Base-by-base conservation (phyloP, 2,888 invertebrate species). In the Melipona beecheii region DNA sequence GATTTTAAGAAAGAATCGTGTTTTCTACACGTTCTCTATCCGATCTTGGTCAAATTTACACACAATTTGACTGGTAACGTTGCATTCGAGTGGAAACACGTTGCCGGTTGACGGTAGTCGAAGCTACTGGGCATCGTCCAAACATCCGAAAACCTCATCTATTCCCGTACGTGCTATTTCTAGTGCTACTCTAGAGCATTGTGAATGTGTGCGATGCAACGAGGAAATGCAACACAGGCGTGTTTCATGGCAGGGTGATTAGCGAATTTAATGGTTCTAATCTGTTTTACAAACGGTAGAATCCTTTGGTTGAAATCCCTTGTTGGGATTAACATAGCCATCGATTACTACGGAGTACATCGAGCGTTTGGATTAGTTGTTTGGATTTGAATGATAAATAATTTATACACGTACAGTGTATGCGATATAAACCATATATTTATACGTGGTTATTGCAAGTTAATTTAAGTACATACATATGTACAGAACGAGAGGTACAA, bases 391-490 rank as follows among this genome's bases (percentile, higher is more conserved):
- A 2, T 68, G 50, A 50, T 17, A 69, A 73, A 65, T 73, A 69
- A 31, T 65, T 77, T 69, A 64, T 72, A 36, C 58, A 58, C 69
- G 68, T 56, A 43, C 72, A 70, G 49, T 60, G 65, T 9, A 36
- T 43, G 69, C 75, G 36, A 56, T 56, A 69, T 66, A 52, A 77
- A 74, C 17, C 52, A 80, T 79, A 62, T 70, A 68, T 68, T 78
- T 68, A 69, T 70, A 70, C 3, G 50, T 66, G 36, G 43, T 43
- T 52, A 68, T 66, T 88, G 87, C 58, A 50, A 82, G n/a, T 43
- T 87, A 86, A 68, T 77, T 89, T 87, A 90, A 85, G 78, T 91
- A 90, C 85, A 87, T 91, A 90, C 85, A 83, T 90, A 91, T 90
- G 78, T 90, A 91, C 90, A 90, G 87, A 83, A 85, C 65, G 58